phyloP scores from a whole-genome alignment of 2,113 vertebrate genomes.

The Pogonocichla stellata region DNA sequence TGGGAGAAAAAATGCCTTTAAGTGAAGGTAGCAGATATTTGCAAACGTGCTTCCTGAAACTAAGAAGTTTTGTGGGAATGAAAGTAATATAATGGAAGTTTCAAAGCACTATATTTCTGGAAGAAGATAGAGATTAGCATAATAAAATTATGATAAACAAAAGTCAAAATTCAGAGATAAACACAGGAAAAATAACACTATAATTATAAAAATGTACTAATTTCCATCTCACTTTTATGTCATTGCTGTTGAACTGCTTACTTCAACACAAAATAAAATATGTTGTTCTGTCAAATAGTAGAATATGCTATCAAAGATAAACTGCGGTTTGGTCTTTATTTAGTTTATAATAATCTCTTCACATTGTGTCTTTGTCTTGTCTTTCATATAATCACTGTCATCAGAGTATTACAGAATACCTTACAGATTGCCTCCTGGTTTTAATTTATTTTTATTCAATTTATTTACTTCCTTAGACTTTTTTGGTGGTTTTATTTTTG shows the following conservation, averaged over 20 bases:
- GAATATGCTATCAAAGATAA: neutral
- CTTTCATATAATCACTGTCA: neutral
- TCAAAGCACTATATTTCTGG: neutral
- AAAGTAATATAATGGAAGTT: neutral
- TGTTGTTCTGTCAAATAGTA: neutral
- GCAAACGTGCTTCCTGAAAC: neutral
- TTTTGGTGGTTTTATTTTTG: neutral
- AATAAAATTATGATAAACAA: neutral
- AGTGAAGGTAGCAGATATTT: neutral
- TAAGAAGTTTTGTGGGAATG: neutral
- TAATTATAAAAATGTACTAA: neutral
- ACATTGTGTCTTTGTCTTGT: neutral
- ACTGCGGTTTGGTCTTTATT: neutral
- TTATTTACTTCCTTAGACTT: neutral
- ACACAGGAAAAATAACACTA: neutral
- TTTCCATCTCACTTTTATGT: neutral
- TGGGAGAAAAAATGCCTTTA: neutral
- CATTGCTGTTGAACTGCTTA: neutral
- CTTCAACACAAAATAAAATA: neutral
- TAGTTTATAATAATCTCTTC: neutral
- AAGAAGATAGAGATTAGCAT: neutral
- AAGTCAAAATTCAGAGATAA: neutral
- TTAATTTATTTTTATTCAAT: neutral
- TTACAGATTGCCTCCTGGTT: neutral
- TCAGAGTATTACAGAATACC: neutral